A percentile compares a stretch with the other conserved stretches of the same genome.
phyloP scores from a whole-genome alignment of 2,888 invertebrate species.

The Slavum lentiscoides region DNA sequence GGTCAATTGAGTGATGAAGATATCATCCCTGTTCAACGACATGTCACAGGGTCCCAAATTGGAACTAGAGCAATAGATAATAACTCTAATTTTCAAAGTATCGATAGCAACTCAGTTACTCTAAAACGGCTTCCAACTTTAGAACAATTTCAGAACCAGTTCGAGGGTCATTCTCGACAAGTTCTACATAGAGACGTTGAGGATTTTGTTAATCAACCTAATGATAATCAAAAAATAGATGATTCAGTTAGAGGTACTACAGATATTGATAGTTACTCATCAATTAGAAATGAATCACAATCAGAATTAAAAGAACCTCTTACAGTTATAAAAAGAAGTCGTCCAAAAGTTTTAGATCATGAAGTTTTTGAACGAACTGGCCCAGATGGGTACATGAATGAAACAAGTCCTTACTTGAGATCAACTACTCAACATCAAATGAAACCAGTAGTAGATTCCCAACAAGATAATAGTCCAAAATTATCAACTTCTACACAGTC shows the following conservation, averaged over 20 bases:
- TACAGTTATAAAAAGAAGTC: slow-evolving; percentile 40
- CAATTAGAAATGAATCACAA: slow-evolving; percentile 37
- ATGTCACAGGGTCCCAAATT: slow-evolving; percentile 34
- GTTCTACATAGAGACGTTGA: slow-evolving; percentile 49
- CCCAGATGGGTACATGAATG: slow-evolving; percentile 52
- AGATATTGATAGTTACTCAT: slow-evolving; percentile 27
- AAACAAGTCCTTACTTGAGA: slow-evolving; percentile 47
- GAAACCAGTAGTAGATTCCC: slow-evolving; percentile 38
- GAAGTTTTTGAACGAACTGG: slow-evolving; percentile 51
- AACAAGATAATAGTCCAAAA: slow-evolving; percentile 41
- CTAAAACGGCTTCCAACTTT: slow-evolving; percentile 29
- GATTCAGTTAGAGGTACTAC: slow-evolving; percentile 21
- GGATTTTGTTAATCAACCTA: slow-evolving; percentile 44
- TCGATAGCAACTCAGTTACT: slow-evolving; percentile 32
- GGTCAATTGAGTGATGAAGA: slow-evolving; percentile 61
- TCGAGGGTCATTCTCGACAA: slow-evolving; percentile 50
- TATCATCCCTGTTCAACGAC: slow-evolving; percentile 55
- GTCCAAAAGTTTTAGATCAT: slow-evolving; percentile 18
- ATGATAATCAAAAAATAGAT: slow-evolving; percentile 34
- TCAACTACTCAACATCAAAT: slow-evolving; percentile 44
- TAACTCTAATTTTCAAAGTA: slow-evolving; percentile 44
- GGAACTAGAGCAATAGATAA: slow-evolving; percentile 35
- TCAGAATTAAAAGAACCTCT: slow-evolving; percentile 37
- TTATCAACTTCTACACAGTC: slow-evolving; percentile 29
- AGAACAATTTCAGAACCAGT: slow-evolving; percentile 49